Evolutionary conservation across 2,888 invertebrate species (phyloP), one percentile per base, ranked within the genome.

Genomic region (Tridacna gigas): DNA sequence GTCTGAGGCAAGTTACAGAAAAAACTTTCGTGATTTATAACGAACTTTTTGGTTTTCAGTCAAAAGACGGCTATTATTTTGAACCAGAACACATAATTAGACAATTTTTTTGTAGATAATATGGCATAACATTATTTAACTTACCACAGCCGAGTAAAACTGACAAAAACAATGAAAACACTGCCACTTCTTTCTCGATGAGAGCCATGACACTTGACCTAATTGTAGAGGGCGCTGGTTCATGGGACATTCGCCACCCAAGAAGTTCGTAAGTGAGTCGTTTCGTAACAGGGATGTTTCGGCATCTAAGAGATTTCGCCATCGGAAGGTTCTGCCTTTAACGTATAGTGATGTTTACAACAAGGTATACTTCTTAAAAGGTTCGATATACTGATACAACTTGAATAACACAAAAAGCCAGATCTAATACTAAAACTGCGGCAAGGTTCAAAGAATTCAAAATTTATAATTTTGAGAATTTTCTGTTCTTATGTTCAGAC

Each of bases 201-300:
- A 78, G 61, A 60, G 82, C 82, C 82, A 82, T 82, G 77, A 82
- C 82, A 82, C 74, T 78, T 82, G 77, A 82, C 82, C 80, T 69
- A 69, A 7, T 45, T 69, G n/a, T 65, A 65, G 65, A 26, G 65
- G 65, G 65, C 65, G 65, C 65, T 5, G 37, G 4, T 56, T 56
- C 20, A 20, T 5, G 18, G 9, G 9, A 56, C 56, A 56, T 20
- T 20, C 18, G n/a, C n/a, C 2, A n/a, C 18, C 56, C 9, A n/a
- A n/a, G n/a, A 56, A 56, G 56, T n/a, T 56, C n/a, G 20, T 5
- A 20, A 20, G 2, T 56, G 4, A 56, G n/a, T 20, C 18, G 56
- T 56, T 56, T 56, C 56, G 18, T 18, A 18, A n/a, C 56, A n/a
- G 56, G 9, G 56, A 56, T 56, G 56, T 18, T 18, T 56, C 56